Base-by-base conservation (phyloP, 2,113 vertebrate genomes). In the Sander vitreus region DNA sequence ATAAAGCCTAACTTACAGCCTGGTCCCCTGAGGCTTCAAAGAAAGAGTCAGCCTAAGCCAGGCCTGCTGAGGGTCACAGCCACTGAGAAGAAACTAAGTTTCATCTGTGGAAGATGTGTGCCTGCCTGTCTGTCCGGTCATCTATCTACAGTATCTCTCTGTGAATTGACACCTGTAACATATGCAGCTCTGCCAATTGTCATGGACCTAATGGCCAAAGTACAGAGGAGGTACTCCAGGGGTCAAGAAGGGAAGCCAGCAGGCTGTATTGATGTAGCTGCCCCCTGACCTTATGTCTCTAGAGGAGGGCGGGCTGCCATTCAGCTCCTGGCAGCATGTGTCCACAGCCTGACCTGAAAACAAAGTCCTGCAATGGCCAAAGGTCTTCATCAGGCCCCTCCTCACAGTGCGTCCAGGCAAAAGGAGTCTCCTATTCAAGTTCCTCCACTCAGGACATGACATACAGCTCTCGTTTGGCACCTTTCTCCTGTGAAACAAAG, bases 11-110 rank as follows among this genome's bases (percentile, higher is more conserved):
- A 88, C 85, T 84, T 84, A 81, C 70, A 88, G 89, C 84, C 60
- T 2, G 78, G 59, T 82, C 82, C 90, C 92, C 91, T 33, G 87
- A 91, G 91, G 87, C 91, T 93, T 94, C 89, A 94, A 94, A 95
- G 93, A 75, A 50, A 74, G 70, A 81, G 69, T 71, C 70, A 23
- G 30, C 51, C 43, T 70, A 54, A 79, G 72, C 27, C 60, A 48
- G 72, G 67, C 57, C 86, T 80, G 83, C 76, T 90, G 88, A 79
- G 84, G 88, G 93, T 95, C 89, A 90, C 80, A 88, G 78, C 83
- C 80, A 62, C 69, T 51, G 77, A 76, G 76, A 64, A 80, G 69
- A 58, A 76, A 78, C 68, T 62, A 80, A 73, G 87, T 60, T 78
- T 80, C 85, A 85, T 88, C n/a, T 9, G 1, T 2, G 1, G 59